These are phyloP conservation scores for Tineola bisselliella DNA, from an alignment of 2,888 invertebrate genomes.

Conservation along the genomic window DNA sequence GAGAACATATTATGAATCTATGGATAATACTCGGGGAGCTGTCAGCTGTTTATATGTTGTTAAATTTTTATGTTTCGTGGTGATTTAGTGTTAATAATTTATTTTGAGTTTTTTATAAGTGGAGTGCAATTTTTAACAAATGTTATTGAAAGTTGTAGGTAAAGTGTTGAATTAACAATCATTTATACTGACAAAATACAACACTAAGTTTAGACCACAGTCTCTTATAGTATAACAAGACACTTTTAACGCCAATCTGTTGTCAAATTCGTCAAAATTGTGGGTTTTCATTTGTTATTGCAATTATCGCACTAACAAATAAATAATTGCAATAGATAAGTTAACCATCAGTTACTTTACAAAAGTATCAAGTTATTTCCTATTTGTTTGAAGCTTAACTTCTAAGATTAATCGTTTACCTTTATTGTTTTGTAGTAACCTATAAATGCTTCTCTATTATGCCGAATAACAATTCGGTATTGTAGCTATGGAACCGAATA, in stretches of 20 bases:
- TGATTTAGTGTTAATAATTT: too few species aligned
- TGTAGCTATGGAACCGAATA: constrained; percentile 50
- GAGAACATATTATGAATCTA: too few species aligned
- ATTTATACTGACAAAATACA: too few species aligned
- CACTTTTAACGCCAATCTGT: neutral
- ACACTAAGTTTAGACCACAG: neutral
- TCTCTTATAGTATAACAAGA: neutral
- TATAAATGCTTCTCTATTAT: constrained; percentile 36
- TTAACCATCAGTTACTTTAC: neutral
- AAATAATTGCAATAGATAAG: neutral
- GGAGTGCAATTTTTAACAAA: too few species aligned
- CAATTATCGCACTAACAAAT: neutral
- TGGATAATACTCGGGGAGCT: too few species aligned
- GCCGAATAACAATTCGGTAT: constrained; percentile 41
- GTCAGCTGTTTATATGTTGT: too few species aligned
- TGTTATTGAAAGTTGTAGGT: too few species aligned
- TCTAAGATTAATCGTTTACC: neutral
- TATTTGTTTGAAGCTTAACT: neutral
- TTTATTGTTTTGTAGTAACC: constrained; percentile 29
- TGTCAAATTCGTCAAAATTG: neutral
- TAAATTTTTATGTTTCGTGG: too few species aligned
- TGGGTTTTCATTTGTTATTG: neutral
- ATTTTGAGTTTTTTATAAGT: too few species aligned
- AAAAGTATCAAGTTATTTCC: neutral
- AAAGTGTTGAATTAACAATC: too few species aligned